These are phyloP conservation scores for Amphipoea oculea DNA, from an alignment of 2,888 invertebrate species.

Conservation along the genomic window DNA sequence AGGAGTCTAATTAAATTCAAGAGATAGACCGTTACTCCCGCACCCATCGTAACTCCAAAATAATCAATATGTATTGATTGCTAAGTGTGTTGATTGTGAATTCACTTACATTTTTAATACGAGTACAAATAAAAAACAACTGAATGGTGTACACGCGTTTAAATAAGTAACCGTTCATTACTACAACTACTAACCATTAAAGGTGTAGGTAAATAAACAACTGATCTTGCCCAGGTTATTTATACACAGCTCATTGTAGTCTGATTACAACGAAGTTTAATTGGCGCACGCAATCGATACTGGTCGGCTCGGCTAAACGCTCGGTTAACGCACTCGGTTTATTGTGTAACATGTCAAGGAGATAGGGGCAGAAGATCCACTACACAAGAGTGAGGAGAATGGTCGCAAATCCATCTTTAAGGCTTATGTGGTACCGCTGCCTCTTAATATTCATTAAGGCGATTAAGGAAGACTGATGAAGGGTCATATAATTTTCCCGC, in stretches of 20 bases:
- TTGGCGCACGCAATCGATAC: slow-evolving; percentile 64
- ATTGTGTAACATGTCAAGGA: slow-evolving; percentile 28
- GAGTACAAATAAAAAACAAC: slow-evolving; percentile 1
- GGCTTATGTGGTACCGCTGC: too few relatives aligned
- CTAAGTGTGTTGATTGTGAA: background rate
- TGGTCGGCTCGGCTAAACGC: slow-evolving; percentile 34
- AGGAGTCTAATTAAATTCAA: background rate
- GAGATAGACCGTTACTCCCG: background rate
- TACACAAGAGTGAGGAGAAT: background rate
- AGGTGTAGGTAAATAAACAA: slow-evolving; percentile 47
- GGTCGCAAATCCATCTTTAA: background rate
- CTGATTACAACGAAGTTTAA: slow-evolving; percentile 52
- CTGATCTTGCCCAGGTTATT: slow-evolving; percentile 24
- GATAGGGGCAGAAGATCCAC: slow-evolving; percentile 50
- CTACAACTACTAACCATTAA: slow-evolving; percentile 13
- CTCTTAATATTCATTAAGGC: background rate
- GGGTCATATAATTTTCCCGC: too few relatives aligned
- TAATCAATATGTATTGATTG: background rate
- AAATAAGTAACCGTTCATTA: background rate
- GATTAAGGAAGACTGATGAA: background rate
- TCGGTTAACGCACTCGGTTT: slow-evolving; percentile 63
- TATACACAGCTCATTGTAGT: slow-evolving; percentile 33
- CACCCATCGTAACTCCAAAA: background rate
- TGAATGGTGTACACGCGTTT: background rate
- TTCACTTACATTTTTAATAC: background rate